phyloP scores from a whole-genome alignment of 2,888 invertebrate species.

The Cosmorhoe ocellata region DNA sequence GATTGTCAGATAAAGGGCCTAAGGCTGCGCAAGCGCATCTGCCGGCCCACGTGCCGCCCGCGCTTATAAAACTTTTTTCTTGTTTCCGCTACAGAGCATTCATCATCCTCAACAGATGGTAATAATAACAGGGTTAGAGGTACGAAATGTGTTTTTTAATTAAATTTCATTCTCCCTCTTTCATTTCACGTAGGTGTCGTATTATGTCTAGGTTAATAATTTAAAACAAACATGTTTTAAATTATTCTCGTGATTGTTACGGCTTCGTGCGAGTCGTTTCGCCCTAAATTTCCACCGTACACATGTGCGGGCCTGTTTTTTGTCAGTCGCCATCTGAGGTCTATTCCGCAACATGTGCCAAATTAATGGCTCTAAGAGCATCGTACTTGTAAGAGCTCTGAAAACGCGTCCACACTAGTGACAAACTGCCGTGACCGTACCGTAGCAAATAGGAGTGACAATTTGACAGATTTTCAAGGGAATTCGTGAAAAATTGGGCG shows the following conservation, averaged over 20 bases:
- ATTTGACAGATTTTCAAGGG: no score
- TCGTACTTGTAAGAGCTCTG: conserved; percentile 55
- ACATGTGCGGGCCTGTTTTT: conserved; percentile 75
- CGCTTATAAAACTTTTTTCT: conserved; percentile 60
- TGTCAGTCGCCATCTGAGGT: conserved; percentile 69
- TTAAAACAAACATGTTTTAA: no score
- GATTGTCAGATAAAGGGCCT: conserved; percentile 66
- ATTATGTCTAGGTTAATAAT: conserved; percentile 45
- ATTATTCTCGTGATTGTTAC: conserved; percentile 37
- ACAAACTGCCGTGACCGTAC: no score
- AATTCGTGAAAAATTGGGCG: no score
- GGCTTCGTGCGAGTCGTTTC: conserved; percentile 47
- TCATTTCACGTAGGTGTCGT: conserved; percentile 49
- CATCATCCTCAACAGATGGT: conserved; percentile 75
- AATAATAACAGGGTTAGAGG: conserved; percentile 65
- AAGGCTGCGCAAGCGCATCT: conserved; percentile 73
- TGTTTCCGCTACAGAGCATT: conserved; percentile 66
- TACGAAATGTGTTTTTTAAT: conserved; percentile 67
- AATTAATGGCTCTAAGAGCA: conserved; percentile 51
- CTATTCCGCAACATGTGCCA: conserved; percentile 71
- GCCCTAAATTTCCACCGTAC: conserved; percentile 55
- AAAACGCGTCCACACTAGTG: no score
- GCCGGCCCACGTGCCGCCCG: conserved; percentile 78
- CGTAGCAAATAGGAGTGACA: no score
- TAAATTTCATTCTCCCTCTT: conserved; percentile 61